Conservation (phyloP, 2,113 vertebrate genomes). For the Ciconia maguari region DNA sequence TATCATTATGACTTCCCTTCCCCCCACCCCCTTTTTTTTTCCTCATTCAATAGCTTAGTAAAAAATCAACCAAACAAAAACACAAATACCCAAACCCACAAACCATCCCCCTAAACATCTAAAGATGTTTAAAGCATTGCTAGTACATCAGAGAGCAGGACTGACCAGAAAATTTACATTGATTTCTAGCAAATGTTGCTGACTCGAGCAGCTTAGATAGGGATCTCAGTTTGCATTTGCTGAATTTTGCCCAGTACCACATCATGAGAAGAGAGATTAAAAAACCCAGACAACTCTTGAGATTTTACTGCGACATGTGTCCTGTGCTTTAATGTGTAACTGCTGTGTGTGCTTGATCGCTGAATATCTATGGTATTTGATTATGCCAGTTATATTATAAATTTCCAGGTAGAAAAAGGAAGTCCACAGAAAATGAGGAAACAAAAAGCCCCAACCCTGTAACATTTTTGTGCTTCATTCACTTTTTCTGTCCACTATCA, state of each 20-base stretch:
- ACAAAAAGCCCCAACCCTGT: fast-evolving
- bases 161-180: not conserved
- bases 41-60: not conserved
- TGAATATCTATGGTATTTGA: not conserved
- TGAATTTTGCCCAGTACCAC: not conserved
- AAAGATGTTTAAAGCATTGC: not conserved
- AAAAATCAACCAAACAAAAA: not conserved
- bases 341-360: not conserved
- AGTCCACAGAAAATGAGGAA: not conserved
- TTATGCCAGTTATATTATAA: not conserved
- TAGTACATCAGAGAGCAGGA: not conserved
- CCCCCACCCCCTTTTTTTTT: fast-evolving
- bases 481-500: not conserved
- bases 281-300: not conserved
- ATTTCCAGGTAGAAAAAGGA: not conserved
- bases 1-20: not conserved
- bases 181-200: not conserved
- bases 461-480: not conserved
- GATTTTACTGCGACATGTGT: not conserved
- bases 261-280: not conserved
- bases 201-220: not conserved
- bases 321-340: not conserved
- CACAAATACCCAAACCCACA: not conserved
- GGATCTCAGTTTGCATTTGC: not conserved
- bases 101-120: not conserved